Evolutionary conservation across 2,888 invertebrate species (phyloP), one percentile per base, ranked within the genome.

Genomic region (Habrosyne pyritoides): DNA sequence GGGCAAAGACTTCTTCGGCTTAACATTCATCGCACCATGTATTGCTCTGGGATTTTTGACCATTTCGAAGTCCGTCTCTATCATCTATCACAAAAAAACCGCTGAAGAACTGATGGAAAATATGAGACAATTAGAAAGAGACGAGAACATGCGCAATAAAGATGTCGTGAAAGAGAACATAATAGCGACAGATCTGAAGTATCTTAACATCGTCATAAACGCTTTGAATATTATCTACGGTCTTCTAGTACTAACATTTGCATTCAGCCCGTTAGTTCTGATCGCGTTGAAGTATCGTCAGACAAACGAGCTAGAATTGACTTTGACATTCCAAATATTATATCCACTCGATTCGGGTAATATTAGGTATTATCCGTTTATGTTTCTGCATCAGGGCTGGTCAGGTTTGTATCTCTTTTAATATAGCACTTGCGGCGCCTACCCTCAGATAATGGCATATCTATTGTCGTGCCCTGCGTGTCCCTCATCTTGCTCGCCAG

Each of bases 291-390:
- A 77, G 7, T 89, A 86, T 68, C 63, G 59, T 10, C 68, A 69
- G 18, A 79, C 75, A 0, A 69, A 72, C 1, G 67, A 80, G 48
- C 7, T 84, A 0, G 72, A 81, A 7, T 60, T 83, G 18, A 36
- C 77, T 14, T 53, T 87, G 18, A 88, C 87, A 0, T 84, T 86
- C 57, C 55, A 78, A 0, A 66, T 82, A 21, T 48, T 74, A n/a
- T 89, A 87, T 73, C 89, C 88, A 0, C 86, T 89, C 53, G 75
- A 88, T 65, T 57, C 79, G 10, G 77, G 71, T 30, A 73, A 81
- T 46, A 57, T 79, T 0, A 76, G 59, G 42, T 71, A 76, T 51
- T 89, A 81, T 78, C 88, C 87, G 0, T 76, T 77, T 53, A 76
- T 83, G 1, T 88, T 84, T 59, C 10, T 84, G 5, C 80, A 79